Conservation (phyloP, 2,888 invertebrate species). For the Cosmopolites sordidus region DNA sequence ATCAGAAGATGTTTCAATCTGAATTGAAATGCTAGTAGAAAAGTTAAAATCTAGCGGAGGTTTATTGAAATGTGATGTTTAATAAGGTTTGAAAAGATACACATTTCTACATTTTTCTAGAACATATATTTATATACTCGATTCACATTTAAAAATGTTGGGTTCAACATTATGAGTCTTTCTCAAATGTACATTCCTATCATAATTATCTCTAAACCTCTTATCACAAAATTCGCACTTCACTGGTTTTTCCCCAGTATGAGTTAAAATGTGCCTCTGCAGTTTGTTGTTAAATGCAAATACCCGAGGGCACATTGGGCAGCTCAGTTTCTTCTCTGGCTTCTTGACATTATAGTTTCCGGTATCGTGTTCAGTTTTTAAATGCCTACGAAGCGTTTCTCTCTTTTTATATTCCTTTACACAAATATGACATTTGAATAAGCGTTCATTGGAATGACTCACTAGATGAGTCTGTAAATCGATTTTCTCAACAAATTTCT, state of each 20-base stretch:
- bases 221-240: slow-evolving; percentile 35
- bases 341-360: slow-evolving; percentile 40
- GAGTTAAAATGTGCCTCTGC: slow-evolving; percentile 35
- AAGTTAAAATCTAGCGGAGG: no score
- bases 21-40: no score
- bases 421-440: slow-evolving; percentile 50
- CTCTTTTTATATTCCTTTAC: slow-evolving; percentile 52
- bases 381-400: slow-evolving; percentile 33
- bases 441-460: slow-evolving; percentile 37
- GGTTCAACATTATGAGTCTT: slow-evolving; percentile 32
- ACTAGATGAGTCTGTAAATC: slow-evolving; percentile 36
- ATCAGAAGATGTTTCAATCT: no score
- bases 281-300: slow-evolving; percentile 37
- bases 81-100: no score
- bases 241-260: slow-evolving; percentile 36
- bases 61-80: no score
- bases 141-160: slow-evolving; percentile 9
- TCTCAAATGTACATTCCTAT: slow-evolving; percentile 35
- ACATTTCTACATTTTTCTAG: no score
- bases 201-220: slow-evolving; percentile 36
- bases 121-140: no score
- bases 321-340: slow-evolving; percentile 41
- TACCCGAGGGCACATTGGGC: slow-evolving; percentile 34
- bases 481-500: slow-evolving; percentile 36
- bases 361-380: slow-evolving; percentile 34